These are phyloP conservation scores for Philereme vetulata DNA, from an alignment of 2,888 invertebrate species.

Conservation along the genomic window DNA sequence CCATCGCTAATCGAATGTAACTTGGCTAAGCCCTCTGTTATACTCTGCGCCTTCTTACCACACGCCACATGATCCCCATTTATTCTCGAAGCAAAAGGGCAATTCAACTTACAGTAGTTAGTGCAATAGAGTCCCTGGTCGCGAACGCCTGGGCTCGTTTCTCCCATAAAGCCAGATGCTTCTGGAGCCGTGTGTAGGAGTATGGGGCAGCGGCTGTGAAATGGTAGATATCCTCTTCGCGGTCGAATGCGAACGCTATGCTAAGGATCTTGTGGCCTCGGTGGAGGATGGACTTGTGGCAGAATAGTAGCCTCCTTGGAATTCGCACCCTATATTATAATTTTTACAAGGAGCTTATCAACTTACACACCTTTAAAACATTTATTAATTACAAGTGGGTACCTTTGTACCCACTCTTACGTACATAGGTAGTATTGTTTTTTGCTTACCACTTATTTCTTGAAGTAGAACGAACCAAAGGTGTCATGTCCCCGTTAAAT, in stretches of 20 bases:
- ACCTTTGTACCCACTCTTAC: not conserved
- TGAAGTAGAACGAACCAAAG: constrained; percentile 95
- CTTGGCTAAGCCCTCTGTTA: too few species aligned
- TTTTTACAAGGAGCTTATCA: not conserved
- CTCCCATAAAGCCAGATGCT: constrained; percentile 88
- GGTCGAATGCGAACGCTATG: constrained; percentile 97
- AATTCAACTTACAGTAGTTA: constrained; percentile 81
- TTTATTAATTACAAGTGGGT: too few species aligned
- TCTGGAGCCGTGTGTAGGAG: constrained; percentile 95
- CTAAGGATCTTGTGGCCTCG: constrained; percentile 96
- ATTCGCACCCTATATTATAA: constrained; percentile 87
- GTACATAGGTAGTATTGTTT: too few species aligned
- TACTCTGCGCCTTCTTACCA: too few species aligned
- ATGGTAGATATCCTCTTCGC: constrained; percentile 97
- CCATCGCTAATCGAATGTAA: too few species aligned
- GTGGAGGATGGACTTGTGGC: constrained; percentile 95
- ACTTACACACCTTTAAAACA: too few species aligned
- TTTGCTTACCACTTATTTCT: constrained; percentile 93
- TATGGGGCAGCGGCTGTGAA: constrained; percentile 97
- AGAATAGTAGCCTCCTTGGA: constrained; percentile 93
- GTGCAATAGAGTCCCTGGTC: constrained; percentile 87
- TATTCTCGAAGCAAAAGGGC: not conserved
- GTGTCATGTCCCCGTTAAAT: constrained; percentile 95
- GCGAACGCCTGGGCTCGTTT: constrained; percentile 87
- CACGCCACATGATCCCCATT: too few species aligned